Percentiles rank a stretch among this genome's conserved stretches.
Conservation (phyloP, 2,113 vertebrate genomes). For the Aramus guarauna region DNA sequence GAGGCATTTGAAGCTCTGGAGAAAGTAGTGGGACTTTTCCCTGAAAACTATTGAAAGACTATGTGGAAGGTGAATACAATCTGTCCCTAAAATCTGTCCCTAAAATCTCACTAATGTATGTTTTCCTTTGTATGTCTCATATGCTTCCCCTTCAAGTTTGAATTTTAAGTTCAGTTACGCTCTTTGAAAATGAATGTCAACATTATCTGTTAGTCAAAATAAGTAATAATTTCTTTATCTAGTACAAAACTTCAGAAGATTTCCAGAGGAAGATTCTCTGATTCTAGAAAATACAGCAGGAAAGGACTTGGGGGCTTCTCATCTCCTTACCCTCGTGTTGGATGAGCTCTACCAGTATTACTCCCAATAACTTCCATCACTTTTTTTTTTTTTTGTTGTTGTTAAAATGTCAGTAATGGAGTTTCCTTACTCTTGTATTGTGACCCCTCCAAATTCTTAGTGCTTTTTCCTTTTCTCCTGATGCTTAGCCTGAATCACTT, state of each 20-base stretch:
- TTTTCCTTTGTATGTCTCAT: background rate
- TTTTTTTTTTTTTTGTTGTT: too few relatives aligned
- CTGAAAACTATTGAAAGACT: background rate
- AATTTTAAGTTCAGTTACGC: background rate
- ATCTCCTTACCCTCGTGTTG: background rate
- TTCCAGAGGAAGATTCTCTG: background rate
- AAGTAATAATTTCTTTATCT: background rate
- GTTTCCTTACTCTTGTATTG: background rate
- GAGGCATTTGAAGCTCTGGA: background rate
- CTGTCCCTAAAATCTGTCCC: background rate
- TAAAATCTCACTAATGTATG: background rate
- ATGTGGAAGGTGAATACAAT: background rate
- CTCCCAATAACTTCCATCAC: background rate
- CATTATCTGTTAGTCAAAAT: background rate
- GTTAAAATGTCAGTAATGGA: background rate
- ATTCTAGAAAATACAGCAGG: background rate
- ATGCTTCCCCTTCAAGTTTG: background rate
- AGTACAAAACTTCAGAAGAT: background rate
- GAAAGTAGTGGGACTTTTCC: background rate
- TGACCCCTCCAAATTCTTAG: background rate
- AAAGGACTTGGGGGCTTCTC: background rate
- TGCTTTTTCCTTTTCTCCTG: background rate
- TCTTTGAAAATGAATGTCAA: background rate
- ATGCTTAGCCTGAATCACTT: background rate
- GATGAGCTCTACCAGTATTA: background rate